Base-by-base conservation (phyloP, 2,113 vertebrate genomes). In the Halcyon malimbica region DNA sequence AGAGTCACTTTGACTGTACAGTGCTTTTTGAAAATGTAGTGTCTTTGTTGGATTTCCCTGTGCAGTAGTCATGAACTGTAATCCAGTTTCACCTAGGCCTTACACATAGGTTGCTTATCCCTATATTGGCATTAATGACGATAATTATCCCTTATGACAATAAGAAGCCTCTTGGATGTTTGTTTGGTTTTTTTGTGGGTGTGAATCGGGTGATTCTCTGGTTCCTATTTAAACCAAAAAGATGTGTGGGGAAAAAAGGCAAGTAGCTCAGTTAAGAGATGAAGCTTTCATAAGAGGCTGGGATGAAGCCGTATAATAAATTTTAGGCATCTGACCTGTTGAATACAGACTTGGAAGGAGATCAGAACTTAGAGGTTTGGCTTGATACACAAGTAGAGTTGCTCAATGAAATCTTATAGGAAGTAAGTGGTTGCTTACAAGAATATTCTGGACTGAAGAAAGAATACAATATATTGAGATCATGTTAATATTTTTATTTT, bases 181-280 rank as follows among this genome's bases (percentile, higher is more conserved):
- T 59, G 42, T 68, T 81, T 83, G 42, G 42, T 73, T 31, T 63
- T 81, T 78, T 54, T 51, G 33, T 69, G 23, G 71, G 10, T 29
- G 21, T 24, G 5, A 89, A 57, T 86, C 0, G 3, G 29, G 16
- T 77, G 46, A 50, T 87, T 73, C 42, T 77, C 23, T 90, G 42
- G 15, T 78, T 51, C 21, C 26, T 21, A 6, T 51, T 75, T 78
- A 60, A 69, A 84, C 63, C 16, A 75, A 73, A 65, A 60, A 28
- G 4, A 16, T 5, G 6, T 25, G n/a, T 3, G 4, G 4, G 1
- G 3, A 0, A 1, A 2, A 19, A 42, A 60, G 50, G 23, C 73
- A 59, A 53, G 50, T 67, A 88, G 41, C 42, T 87, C 54, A 57
- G 46, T 74, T 74, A 41, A 63, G 74, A 78, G 70, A 57, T 39